phyloP scores from a whole-genome alignment of 2,113 vertebrate genomes.

The Sprattus sprattus region DNA sequence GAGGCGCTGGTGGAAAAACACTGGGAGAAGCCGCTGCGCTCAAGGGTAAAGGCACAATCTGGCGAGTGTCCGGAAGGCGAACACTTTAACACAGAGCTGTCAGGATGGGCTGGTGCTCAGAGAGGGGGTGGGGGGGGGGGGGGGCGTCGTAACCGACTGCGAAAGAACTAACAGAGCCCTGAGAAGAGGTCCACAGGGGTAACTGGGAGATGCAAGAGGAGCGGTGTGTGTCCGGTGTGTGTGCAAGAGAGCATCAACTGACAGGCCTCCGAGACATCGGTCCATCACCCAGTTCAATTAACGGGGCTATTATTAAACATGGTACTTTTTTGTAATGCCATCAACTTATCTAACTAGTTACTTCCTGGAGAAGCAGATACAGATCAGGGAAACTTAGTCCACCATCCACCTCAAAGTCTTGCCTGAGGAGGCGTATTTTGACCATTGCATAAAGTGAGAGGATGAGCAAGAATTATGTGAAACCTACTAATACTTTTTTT shows the following conservation, averaged over 20 bases:
- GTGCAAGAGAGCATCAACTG: neutral
- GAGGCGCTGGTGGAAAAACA: neutral
- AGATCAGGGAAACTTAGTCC: neutral
- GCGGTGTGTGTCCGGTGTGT: neutral
- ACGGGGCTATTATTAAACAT: neutral
- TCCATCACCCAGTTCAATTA: neutral
- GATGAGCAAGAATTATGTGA: no score
- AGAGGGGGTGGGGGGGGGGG: neutral
- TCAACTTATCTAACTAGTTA: neutral
- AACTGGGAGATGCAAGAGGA: neutral
- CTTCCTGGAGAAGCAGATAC: neutral
- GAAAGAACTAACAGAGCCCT: neutral
- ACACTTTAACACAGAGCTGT: conserved; percentile 12
- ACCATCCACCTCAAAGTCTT: neutral
- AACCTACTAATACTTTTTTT: no score
- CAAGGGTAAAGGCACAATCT: conserved; percentile 9
- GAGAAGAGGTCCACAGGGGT: neutral
- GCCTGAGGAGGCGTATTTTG: neutral
- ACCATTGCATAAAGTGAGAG: no score
- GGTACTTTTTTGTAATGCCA: no score
- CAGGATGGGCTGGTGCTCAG: neutral
- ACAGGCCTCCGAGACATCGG: neutral
- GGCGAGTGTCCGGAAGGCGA: neutral
- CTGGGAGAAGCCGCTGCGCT: neutral
- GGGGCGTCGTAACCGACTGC: neutral